Base-by-base conservation (phyloP, 2,888 invertebrate species). In the Pantelozetes paolii region DNA sequence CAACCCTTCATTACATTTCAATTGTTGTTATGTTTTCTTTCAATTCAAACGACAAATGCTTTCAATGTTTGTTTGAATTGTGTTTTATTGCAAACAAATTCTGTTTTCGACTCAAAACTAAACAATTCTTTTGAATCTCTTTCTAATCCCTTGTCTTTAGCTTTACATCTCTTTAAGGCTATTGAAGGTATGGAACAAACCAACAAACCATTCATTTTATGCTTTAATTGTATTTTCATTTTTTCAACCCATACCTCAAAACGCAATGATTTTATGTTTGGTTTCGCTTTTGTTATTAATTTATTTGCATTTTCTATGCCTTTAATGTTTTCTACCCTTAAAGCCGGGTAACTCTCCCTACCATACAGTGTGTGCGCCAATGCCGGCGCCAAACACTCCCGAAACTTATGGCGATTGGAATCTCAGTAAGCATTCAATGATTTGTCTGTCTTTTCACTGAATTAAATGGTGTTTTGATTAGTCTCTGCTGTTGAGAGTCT, bases 271-370 rank as follows among this genome's bases (percentile, higher is more conserved):
- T 57, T 26, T 26, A 57, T 57, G 26, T 57, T 57, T 57, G 13
- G 30, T 57, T 45, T 45, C 15, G 11, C 6, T 45, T 6, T 45
- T 36, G 36, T 45, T 13, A 45, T 13, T 45, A 15, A 54, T 20
- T 64, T 64, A 13, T 30, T 28, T 32, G 62, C 18, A 50, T 26
- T 64, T 23, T 64, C 9, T 40, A 6, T 64, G 11, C 13, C 28
- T 30, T 23, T 26, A 54, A 54, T 23, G 1, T 50, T 50, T 23
- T 54, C 26, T 54, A 1, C 54, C 20, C 2, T 57, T 28, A 57
- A 57, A 88, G 86, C 89, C 89, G 81, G 88, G 89, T 74, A 88
- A 88, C n/a, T 92, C 92, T 1, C 92, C 93, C 0, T 94, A 94
- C 83, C 92, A 90, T 81, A 94, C 94, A 8, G 90, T 94, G 74